Evolutionary conservation across 1,140 invertebrate species (phyloP), one percentile per base, ranked within the genome.

Genomic region (Lethrus apterus): DNA sequence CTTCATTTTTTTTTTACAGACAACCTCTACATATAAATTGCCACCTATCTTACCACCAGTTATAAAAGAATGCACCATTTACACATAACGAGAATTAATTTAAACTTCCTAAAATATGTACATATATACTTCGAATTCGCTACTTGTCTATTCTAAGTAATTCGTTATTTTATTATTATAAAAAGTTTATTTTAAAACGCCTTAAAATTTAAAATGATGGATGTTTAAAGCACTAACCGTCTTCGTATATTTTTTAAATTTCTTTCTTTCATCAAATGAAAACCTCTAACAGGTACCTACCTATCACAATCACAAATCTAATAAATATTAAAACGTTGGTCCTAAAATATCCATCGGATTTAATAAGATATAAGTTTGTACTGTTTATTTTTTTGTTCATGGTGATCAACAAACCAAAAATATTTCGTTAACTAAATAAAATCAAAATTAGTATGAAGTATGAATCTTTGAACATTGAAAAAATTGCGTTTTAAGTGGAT

Each of bases 281-380:
- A 18, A 18, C 1, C 32, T 34, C 32, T 34, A 38, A 38, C 35
- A 38, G 35, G 35, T 38, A 38, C 35, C 35, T n/a, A n/a, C n/a
- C 35, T 38, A 38, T 38, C 35, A 38, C 35, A 38, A 38, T 38
- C 35, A 38, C 20, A 21, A 38, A 38, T 38, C 35, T 38, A 38
- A 21, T 38, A 17, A 38, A 21, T 38, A 21, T 34, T 38, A 38
- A n/a, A n/a, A n/a, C n/a, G n/a, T 38, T 38, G 35, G 35, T 38
- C 35, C 35, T 38, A 38, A 38, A 38, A 38, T 21, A 18, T 19
- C 5, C n/a, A 13, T 11, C 20, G 14, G 13, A 11, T 19, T 38
- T 4, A 9, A 17, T 18, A 21, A 38, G 24, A 38, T 38, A 21
- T 34, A 18, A 14, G 15, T 34, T 14, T 34, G 1, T 34, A 11